Evolutionary conservation across 2,888 invertebrate genomes (phyloP), one percentile per base, ranked within the genome.

Genomic region (Bellardia pandia): DNA sequence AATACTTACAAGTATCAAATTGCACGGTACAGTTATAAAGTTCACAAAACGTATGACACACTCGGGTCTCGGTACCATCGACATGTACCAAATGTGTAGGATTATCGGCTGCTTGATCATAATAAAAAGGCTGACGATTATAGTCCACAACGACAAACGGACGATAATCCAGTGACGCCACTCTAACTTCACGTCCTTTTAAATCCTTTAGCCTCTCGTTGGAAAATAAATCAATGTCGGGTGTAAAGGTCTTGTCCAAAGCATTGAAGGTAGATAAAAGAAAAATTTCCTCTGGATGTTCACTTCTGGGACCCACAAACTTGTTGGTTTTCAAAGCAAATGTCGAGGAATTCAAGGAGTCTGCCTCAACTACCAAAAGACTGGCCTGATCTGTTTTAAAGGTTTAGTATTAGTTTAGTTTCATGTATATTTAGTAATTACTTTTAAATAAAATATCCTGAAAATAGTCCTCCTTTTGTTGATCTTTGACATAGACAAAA

Each of bases 51-150:
- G 92, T 91, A 1, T 93, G 76, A 56, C 93, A 89, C 7, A 94
- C 78, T 11, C 91, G 91, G 53, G 94, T 91, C 91, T 95, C 95
- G 0, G 94, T 94, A 6, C 96, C 96, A 92, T 96, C 95, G 45
- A 94, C 93, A 14, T 85, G 85, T 0, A 89, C 82, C n/a, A 88
- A 40, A 74, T 88, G 87, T 3, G 51, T 82, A 0, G 88, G 72
- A 62, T 89, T 89, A 23, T 89, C 85, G 0, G 60, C 7, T 0
- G 88, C 86, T 0, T 89, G 87, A 88, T 92, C 90, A 45, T 88
- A 86, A 2, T 89, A 79, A 3, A 85, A 88, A 0, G 91, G 90
- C 11, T 14, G 8, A 13, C 90, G 72, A 58, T 91, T 90, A 86
- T 88, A 90, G 48, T 91, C 90, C 3, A 93, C 23, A n/a, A 92